Evolutionary conservation across 1,140 invertebrate species (phyloP).

Genomic region (Drosophila obscura): DNA sequence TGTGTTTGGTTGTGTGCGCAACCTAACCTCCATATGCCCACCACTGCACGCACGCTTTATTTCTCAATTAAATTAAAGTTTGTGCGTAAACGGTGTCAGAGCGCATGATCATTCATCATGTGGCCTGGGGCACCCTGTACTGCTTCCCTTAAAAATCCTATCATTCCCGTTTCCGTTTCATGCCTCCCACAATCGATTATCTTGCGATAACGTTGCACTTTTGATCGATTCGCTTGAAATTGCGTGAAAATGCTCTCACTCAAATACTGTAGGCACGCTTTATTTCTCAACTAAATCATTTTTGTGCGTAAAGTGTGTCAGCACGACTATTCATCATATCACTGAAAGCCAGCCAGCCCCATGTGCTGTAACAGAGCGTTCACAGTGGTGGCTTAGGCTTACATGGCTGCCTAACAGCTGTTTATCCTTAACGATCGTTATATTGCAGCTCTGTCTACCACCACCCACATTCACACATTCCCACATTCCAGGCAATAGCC

Average conservation of each 20-base stretch:
- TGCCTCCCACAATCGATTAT: constrained; percentile 7
- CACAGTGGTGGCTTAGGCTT: neutral
- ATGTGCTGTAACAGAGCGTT: neutral
- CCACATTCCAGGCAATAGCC: constrained; percentile 8
- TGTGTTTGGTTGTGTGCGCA: constrained; percentile 19
- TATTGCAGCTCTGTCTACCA: neutral
- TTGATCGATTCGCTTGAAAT: constrained; percentile 20
- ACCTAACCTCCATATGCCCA: constrained; percentile 38
- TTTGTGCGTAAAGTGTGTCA: constrained; percentile 58
- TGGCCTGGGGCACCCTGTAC: constrained; percentile 1
- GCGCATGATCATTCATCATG: constrained; percentile 28
- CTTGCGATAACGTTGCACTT: constrained; percentile 27
- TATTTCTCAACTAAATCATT: constrained; percentile 53
- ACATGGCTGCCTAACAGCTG: neutral
- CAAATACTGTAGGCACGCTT: constrained; percentile 6
- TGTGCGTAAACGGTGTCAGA: constrained; percentile 55
- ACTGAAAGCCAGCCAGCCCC: neutral
- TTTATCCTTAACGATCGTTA: neutral
- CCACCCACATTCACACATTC: neutral
- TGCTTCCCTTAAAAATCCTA: neutral
- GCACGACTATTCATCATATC: constrained; percentile 34
- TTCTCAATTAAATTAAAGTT: constrained; percentile 52
- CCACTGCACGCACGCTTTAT: constrained; percentile 36
- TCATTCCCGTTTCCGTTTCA: neutral
- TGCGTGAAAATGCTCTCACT: neutral